phyloP scores from a whole-genome alignment of 1,140 invertebrate species.

The Cydia strobilella region DNA sequence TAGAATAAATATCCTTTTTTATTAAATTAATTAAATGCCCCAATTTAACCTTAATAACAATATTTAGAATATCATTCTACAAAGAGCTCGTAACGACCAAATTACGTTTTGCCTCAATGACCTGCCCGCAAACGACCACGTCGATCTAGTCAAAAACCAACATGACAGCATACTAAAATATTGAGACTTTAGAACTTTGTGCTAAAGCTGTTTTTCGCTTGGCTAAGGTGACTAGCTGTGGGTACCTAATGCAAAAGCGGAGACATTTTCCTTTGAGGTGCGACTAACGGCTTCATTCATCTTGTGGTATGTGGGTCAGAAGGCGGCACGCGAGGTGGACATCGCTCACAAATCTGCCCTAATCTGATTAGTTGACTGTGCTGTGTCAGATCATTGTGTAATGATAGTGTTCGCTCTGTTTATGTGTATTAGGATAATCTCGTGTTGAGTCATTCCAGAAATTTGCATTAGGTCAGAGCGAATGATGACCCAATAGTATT shows the following conservation, averaged over 20 bases:
- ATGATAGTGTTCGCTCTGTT: not conserved
- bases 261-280: constrained; percentile 21
- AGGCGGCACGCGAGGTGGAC: constrained; percentile 41
- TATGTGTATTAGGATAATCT: not conserved
- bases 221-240: not conserved
- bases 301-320: constrained; percentile 9
- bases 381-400: constrained; percentile 8
- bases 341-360: constrained; percentile 47
- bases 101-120: too few species aligned
- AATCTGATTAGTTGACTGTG: constrained; percentile 39
- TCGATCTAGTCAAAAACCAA: too few species aligned
- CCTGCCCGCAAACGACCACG: too few species aligned
- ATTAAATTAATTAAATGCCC: too few species aligned
- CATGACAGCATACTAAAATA: too few species aligned
- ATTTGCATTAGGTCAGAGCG: too few species aligned
- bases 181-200: too few species aligned
- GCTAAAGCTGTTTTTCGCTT: not conserved
- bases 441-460: not conserved
- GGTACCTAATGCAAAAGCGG: not conserved
- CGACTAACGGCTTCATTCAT: not conserved
- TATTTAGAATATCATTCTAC: too few species aligned
- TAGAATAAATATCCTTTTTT: too few species aligned
- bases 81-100: too few species aligned
- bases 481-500: too few species aligned
- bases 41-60: too few species aligned